phyloP scores from a whole-genome alignment of 2,113 vertebrate genomes.

The Calonectris borealis region DNA sequence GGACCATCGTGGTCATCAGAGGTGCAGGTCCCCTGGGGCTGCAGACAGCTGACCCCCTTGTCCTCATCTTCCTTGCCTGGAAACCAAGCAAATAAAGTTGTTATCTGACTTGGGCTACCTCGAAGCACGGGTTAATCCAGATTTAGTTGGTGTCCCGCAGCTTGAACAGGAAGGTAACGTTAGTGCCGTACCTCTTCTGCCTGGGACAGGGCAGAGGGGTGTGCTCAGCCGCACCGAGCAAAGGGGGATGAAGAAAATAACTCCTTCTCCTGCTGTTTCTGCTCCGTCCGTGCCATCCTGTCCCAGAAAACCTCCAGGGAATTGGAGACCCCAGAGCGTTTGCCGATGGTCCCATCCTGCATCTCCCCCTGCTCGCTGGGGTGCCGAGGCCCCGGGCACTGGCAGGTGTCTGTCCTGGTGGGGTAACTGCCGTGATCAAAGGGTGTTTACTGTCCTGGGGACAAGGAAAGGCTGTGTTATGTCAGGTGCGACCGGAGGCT shows the following conservation, averaged over 20 bases:
- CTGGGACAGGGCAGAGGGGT: not conserved
- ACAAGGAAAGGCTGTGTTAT: not conserved
- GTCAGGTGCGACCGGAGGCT: not conserved
- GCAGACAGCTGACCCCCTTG: not conserved
- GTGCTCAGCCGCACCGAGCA: not conserved
- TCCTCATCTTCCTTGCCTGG: not conserved
- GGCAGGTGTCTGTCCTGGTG: not conserved
- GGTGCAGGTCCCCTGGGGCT: not conserved
- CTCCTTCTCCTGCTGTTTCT: not conserved
- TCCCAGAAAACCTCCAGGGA: accelerated
- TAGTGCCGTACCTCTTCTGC: not conserved
- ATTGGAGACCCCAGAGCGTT: accelerated
- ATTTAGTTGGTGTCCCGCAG: not conserved
- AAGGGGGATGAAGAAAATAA: not conserved
- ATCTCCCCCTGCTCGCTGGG: not conserved
- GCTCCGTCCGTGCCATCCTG: not conserved
- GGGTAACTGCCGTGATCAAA: not conserved
- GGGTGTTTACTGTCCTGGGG: constrained; percentile 4
- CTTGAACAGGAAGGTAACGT: not conserved
- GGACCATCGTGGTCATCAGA: accelerated
- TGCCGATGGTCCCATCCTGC: not conserved
- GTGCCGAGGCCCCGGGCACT: accelerated
- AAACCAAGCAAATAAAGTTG: not conserved
- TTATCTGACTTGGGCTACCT: not conserved
- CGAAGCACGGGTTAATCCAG: not conserved